Evolutionary conservation across 2,797 vertebrate species (phyloP).

Genomic region (Sebastes taczanowskii): DNA sequence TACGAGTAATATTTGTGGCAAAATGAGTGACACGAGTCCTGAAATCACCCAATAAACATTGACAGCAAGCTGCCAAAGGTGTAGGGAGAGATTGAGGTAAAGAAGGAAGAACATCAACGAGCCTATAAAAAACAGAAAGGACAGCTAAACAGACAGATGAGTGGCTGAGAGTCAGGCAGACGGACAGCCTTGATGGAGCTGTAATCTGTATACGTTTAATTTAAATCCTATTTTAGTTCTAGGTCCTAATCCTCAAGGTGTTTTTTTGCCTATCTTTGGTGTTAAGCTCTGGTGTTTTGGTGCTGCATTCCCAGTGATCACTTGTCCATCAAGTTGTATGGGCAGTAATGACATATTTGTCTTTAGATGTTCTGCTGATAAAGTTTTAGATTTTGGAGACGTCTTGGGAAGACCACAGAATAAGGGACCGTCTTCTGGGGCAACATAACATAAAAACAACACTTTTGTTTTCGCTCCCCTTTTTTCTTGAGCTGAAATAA

Average conservation of each 20-base stretch:
- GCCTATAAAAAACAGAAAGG: background rate
- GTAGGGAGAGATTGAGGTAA: slow-evolving; percentile 1
- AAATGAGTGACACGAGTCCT: background rate
- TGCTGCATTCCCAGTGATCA: background rate
- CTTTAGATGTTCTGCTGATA: background rate
- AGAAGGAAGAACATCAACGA: slow-evolving; percentile 5
- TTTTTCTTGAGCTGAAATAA: background rate
- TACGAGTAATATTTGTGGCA: background rate
- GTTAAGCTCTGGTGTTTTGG: background rate
- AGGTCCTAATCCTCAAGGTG: background rate
- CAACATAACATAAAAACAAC: background rate
- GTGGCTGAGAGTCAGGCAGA: background rate
- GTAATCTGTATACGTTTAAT: slow-evolving; percentile 5
- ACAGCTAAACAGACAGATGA: background rate
- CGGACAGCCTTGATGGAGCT: background rate
- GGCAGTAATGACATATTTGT: background rate
- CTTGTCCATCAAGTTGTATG: background rate
- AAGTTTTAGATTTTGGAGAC: background rate
- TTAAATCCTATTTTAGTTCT: slow-evolving; percentile 12
- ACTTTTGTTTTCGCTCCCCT: background rate
- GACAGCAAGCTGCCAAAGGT: slow-evolving; percentile 9
- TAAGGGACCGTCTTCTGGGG: background rate
- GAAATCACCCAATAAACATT: slow-evolving; percentile 16
- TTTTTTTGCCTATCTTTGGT: background rate
- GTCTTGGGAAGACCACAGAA: background rate